Evolutionary conservation across 2,797 vertebrate genomes (phyloP).

Genomic region (Arctocebus calabarensis): DNA sequence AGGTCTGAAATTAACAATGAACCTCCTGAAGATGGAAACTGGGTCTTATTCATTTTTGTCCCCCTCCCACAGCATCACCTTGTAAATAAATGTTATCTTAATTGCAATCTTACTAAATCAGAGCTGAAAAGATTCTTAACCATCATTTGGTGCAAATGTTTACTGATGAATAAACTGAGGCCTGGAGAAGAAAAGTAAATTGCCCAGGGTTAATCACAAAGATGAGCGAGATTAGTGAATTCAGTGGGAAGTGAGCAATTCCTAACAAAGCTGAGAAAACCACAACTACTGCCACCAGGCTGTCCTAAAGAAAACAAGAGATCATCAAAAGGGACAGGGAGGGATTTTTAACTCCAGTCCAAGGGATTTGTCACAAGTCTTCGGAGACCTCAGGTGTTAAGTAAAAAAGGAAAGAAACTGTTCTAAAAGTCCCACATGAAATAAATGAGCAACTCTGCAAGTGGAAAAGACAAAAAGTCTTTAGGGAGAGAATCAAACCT

Average conservation of each 20-base stretch:
- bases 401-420: constrained; percentile 13
- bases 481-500: background rate
- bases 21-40: background rate
- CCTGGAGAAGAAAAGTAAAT: background rate
- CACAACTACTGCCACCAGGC: background rate
- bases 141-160: background rate
- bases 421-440: constrained; percentile 10
- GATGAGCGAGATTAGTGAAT: background rate
- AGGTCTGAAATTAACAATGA: background rate
- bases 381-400: background rate
- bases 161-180: constrained; percentile 4
- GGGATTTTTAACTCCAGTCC: background rate
- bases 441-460: constrained; percentile 32
- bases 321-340: background rate
- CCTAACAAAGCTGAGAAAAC: background rate
- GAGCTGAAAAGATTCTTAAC: background rate
- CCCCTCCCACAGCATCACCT: too few relatives aligned
- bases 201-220: background rate
- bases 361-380: background rate
- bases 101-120: background rate
- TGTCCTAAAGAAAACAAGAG: background rate
- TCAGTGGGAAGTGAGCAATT: background rate
- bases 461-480: constrained; percentile 24
- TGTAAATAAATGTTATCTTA: background rate
- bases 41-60: background rate